Percentiles rank a stretch among this genome's conserved stretches.
Conservation (phyloP, 2,113 vertebrate species). For the Coreoperca whiteheadi region DNA sequence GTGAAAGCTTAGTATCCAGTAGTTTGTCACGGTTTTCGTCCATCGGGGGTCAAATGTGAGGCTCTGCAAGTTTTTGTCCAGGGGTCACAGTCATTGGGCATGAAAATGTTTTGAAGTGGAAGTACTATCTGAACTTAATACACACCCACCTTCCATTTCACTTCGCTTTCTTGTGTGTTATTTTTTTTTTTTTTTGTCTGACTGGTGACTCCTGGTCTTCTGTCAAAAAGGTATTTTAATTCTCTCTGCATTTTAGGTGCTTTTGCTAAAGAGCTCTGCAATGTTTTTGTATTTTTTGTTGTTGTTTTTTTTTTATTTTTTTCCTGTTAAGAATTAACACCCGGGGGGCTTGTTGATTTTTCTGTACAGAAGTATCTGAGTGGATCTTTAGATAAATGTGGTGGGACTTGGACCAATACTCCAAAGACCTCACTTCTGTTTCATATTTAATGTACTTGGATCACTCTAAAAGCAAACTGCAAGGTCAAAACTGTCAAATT, state of each 20-base stretch:
- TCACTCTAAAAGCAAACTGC: slow-evolving; percentile 54
- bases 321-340: slow-evolving; percentile 59
- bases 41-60: slow-evolving; percentile 17
- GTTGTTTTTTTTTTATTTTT: neutral
- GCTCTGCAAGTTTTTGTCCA: slow-evolving; percentile 52
- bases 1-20: slow-evolving; percentile 61
- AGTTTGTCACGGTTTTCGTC: slow-evolving; percentile 60
- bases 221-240: slow-evolving; percentile 71
- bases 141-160: slow-evolving; percentile 65
- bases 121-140: slow-evolving; percentile 58
- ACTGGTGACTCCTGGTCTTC: slow-evolving; percentile 36
- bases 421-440: slow-evolving; percentile 67
- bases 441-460: slow-evolving; percentile 58
- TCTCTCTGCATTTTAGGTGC: slow-evolving; percentile 71
- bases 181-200: slow-evolving; percentile 22
- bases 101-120: slow-evolving; percentile 59
- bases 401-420: slow-evolving; percentile 71
- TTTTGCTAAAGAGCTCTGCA: slow-evolving; percentile 57
- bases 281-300: slow-evolving; percentile 51
- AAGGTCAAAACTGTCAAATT: slow-evolving; percentile 52
- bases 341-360: slow-evolving; percentile 48
- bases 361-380: slow-evolving; percentile 72
- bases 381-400: slow-evolving; percentile 68
- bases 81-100: slow-evolving; percentile 57
- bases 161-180: slow-evolving; percentile 24